Evolutionary conservation across 1,140 invertebrate species (phyloP), one percentile per base, ranked within the genome.

Genomic region (Apis mellifera): DNA sequence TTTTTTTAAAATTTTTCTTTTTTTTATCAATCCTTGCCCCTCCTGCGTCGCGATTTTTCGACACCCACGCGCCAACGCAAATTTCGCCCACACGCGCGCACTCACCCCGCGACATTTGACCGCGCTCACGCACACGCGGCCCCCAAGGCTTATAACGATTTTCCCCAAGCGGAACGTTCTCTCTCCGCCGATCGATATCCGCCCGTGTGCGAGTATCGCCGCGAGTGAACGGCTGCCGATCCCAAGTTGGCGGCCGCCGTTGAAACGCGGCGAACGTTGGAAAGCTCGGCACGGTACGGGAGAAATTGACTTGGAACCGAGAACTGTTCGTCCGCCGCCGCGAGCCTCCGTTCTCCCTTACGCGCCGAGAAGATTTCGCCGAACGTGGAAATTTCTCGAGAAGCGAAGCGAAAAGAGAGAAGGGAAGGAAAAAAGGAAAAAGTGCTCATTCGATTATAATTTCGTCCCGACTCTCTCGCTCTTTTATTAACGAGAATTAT

Each of bases 101-200:
- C 13, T 21, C 48, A 81, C 50, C n/a, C 65, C 26, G 32, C 64
- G n/a, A 23, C 62, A 42, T 60, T 60, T 68, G 32, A 32, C 32
- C 32, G 32, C 32, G 32, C 32, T 60, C 64, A 54, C 79, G 32
- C 68, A 42, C 81, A 83, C 13, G 19, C 62, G 78, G 69, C 75
- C 42, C 65, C 79, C n/a, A n/a, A 57, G 75, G 75, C 70, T 26
- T 26, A 1, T 86, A 83, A 86, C 72, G 79, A 86, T 86, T 78
- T 71, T 74, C 79, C 64, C 32, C 4, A 5, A 7, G 59, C 19
- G 72, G 72, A 70, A 78, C 64, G 80, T 82, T 85, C 19, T 69
- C 19, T 69, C 55, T 42, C 70, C 9, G 17, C 26, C 68, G 78
- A 81, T 81, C 72, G 59, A 81, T 75, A 66, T 55, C 54, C 54